These are phyloP conservation scores for Mungos mungo DNA, from an alignment of 2,113 vertebrate species.

Conservation along the genomic window DNA sequence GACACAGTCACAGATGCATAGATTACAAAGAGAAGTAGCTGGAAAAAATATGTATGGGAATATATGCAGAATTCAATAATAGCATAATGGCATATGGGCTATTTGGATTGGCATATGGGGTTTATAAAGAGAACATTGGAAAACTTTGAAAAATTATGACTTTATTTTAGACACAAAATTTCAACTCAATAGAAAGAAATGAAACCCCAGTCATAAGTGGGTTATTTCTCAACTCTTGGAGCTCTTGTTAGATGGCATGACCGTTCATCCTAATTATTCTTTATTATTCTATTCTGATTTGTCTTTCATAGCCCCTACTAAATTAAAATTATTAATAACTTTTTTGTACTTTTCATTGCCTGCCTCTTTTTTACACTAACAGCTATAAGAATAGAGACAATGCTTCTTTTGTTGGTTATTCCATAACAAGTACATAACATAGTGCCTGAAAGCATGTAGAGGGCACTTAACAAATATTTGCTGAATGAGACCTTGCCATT, in stretches of 20 bases:
- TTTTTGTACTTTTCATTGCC: neutral
- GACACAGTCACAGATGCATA: neutral
- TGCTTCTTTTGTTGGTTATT: neutral
- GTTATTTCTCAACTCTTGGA: neutral
- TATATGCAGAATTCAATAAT: neutral
- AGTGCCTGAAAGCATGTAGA: neutral
- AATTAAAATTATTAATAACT: neutral
- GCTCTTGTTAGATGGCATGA: neutral
- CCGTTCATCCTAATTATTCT: neutral
- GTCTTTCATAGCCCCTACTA: neutral
- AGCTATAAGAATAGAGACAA: neutral
- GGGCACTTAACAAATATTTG: neutral
- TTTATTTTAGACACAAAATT: conserved; percentile 11
- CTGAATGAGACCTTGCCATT: neutral
- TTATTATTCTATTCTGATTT: neutral
- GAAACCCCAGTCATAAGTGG: neutral
- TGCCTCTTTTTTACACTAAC: neutral
- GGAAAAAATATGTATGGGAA: neutral
- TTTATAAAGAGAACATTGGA: neutral
- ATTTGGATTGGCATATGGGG: neutral
- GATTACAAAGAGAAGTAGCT: neutral
- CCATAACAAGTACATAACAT: neutral
- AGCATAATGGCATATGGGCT: neutral
- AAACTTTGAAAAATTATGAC: conserved; percentile 16
- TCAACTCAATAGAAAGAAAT: conserved; percentile 35